These are phyloP conservation scores for Aix galericulata DNA, from an alignment of 2,113 vertebrate genomes.

Conservation along the genomic window DNA sequence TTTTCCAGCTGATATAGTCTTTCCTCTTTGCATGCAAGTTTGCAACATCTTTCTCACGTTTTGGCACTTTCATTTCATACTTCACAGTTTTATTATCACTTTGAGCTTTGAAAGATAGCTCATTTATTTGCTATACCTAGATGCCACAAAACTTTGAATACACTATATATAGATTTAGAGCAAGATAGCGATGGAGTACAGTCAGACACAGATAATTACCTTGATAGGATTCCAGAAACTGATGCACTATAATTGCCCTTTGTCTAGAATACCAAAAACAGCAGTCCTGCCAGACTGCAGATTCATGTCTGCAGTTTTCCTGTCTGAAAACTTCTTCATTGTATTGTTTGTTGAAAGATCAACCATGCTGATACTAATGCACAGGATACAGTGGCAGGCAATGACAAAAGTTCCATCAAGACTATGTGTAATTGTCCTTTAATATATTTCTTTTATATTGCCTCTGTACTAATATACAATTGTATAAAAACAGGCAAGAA, in stretches of 20 bases:
- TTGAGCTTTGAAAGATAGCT: slow-evolving; percentile 66
- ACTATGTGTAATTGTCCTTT: neutral
- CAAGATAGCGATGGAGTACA: slow-evolving; percentile 21
- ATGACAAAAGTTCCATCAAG: neutral
- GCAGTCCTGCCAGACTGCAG: slow-evolving; percentile 25
- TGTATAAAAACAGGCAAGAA: neutral
- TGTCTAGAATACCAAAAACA: slow-evolving; percentile 24
- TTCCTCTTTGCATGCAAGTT: neutral
- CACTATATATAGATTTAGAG: neutral
- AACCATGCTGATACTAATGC: neutral
- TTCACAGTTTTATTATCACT: slow-evolving; percentile 64
- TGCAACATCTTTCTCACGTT: slow-evolving; percentile 26
- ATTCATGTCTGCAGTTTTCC: neutral
- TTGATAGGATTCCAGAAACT: slow-evolving; percentile 50
- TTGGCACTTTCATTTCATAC: slow-evolving; percentile 60
- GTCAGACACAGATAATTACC: slow-evolving; percentile 33
- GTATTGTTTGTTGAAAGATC: slow-evolving; percentile 30
- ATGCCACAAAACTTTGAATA: slow-evolving; percentile 31
- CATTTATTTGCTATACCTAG: slow-evolving; percentile 60
- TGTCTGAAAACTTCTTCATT: neutral
- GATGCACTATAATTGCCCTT: slow-evolving; percentile 7
- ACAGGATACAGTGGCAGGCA: neutral
- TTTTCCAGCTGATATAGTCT: neutral
- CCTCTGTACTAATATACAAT: neutral
- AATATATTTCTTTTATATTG: neutral